phyloP scores from a whole-genome alignment of 2,113 vertebrate species.

The Pontoporia blainvillei region DNA sequence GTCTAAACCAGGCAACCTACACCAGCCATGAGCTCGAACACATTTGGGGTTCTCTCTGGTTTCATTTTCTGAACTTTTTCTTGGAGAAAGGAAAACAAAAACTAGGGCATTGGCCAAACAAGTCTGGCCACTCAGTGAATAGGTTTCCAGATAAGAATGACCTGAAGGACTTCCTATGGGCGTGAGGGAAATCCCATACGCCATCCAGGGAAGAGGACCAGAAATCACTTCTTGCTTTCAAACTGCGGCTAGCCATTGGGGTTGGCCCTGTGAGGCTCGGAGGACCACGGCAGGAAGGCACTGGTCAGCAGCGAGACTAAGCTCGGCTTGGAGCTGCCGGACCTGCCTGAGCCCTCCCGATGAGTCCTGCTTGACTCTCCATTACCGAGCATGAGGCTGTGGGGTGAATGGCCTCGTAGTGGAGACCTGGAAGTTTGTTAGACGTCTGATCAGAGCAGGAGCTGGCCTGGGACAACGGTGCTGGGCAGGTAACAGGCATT shows the following conservation, averaged over 20 bases:
- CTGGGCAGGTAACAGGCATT: slow-evolving; percentile 43
- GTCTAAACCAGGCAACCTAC: not conserved
- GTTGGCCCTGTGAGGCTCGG: slow-evolving; percentile 22
- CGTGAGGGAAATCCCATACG: slow-evolving; percentile 54
- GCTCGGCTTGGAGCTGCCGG: not conserved
- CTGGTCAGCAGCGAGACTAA: not conserved
- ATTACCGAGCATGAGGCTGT: not conserved
- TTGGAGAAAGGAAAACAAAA: slow-evolving; percentile 31
- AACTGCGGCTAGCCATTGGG: not conserved
- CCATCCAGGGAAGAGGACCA: slow-evolving; percentile 63
- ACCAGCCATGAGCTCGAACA: not conserved
- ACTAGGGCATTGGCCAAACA: slow-evolving; percentile 42
- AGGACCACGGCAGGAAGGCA: not conserved
- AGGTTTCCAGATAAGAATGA: slow-evolving; percentile 64
- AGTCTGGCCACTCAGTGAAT: slow-evolving; percentile 48
- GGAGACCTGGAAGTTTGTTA: not conserved
- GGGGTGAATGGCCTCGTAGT: not conserved
- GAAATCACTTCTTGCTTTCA: slow-evolving; percentile 69
- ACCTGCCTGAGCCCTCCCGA: not conserved
- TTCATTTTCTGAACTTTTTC: not conserved
- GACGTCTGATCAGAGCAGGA: not conserved
- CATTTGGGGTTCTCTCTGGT: not conserved
- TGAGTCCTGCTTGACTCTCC: not conserved
- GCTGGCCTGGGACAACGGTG: not conserved
- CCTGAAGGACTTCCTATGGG: slow-evolving; percentile 73